Conservation (phyloP, 2,888 invertebrate species). For the Drosophila kanekoi region DNA sequence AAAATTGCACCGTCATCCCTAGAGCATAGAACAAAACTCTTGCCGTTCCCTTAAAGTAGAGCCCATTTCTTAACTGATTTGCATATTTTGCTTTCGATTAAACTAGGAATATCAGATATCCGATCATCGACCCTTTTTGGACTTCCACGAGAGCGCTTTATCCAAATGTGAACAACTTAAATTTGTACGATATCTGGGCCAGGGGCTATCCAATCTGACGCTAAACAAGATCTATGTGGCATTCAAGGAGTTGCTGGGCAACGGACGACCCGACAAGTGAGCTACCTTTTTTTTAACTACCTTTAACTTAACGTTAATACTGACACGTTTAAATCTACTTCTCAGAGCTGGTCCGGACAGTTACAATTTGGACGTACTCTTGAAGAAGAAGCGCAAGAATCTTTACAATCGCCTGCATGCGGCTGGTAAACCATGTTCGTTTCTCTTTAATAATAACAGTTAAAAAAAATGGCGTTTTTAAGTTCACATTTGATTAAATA, state of each 20-base stretch:
- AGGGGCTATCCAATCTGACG: constrained; percentile 85
- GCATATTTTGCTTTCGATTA: constrained; percentile 20
- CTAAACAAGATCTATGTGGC: constrained; percentile 85
- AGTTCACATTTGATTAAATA: too few species aligned
- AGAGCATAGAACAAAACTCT: constrained; percentile 74
- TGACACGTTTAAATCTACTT: background rate
- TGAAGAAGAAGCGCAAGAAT: constrained; percentile 84
- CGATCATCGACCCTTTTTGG: constrained; percentile 85
- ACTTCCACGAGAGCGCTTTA: constrained; percentile 85
- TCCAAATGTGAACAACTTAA: constrained; percentile 85
- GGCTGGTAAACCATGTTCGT: constrained; percentile 69
- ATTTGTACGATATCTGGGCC: constrained; percentile 85
- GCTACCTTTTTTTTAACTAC: constrained; percentile 20
- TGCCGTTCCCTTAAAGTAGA: constrained; percentile 26
- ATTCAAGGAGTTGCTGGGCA: constrained; percentile 83
- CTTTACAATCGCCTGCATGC: constrained; percentile 83
- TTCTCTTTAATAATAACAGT: background rate
- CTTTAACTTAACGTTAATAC: background rate
- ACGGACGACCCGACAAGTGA: constrained; percentile 84
- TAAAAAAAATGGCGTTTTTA: too few species aligned
- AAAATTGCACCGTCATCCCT: constrained; percentile 67
- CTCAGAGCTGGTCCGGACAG: constrained; percentile 78
- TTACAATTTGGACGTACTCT: constrained; percentile 83
- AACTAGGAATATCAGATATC: constrained; percentile 84
- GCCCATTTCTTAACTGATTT: constrained; percentile 12